Conservation (phyloP, 2,888 invertebrate species). For the Nemoura dubitans region DNA sequence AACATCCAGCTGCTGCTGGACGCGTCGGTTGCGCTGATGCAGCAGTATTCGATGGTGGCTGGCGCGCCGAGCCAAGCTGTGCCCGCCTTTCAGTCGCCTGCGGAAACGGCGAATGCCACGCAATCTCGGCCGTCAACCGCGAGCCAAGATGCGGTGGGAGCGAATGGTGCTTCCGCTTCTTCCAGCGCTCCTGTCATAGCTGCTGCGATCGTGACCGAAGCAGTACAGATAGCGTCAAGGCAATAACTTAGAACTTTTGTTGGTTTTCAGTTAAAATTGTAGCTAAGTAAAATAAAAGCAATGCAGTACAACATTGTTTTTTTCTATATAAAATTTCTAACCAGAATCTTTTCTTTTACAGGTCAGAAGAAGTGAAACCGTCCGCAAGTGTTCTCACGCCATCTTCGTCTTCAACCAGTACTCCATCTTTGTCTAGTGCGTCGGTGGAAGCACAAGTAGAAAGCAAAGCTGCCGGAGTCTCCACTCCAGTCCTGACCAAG, state of each 20-base stretch:
- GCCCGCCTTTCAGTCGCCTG: neutral
- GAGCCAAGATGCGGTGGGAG: neutral
- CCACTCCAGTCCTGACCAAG: constrained; percentile 64
- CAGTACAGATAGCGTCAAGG: constrained; percentile 43
- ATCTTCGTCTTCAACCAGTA: neutral
- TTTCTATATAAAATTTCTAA: too few relatives aligned
- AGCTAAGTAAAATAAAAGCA: too few relatives aligned
- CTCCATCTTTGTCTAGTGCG: neutral
- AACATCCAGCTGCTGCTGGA: constrained; percentile 92
- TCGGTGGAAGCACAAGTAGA: neutral
- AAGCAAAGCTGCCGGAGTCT: neutral
- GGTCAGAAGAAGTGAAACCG: neutral
- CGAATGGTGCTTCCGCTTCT: neutral
- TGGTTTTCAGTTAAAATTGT: neutral
- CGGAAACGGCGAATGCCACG: neutral
- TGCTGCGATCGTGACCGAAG: constrained; percentile 20
- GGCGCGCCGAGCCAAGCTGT: constrained; percentile 13
- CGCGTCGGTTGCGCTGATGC: constrained; percentile 93
- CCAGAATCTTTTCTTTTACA: neutral
- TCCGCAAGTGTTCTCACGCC: neutral
- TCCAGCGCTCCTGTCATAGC: constrained; percentile 25
- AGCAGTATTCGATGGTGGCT: constrained; percentile 85
- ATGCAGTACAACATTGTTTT: too few relatives aligned
- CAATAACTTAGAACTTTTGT: neutral
- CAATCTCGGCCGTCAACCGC: neutral